Evolutionary conservation across 2,888 invertebrate species (phyloP), one percentile per base, ranked within the genome.

Genomic region (Mesoligia furuncula): DNA sequence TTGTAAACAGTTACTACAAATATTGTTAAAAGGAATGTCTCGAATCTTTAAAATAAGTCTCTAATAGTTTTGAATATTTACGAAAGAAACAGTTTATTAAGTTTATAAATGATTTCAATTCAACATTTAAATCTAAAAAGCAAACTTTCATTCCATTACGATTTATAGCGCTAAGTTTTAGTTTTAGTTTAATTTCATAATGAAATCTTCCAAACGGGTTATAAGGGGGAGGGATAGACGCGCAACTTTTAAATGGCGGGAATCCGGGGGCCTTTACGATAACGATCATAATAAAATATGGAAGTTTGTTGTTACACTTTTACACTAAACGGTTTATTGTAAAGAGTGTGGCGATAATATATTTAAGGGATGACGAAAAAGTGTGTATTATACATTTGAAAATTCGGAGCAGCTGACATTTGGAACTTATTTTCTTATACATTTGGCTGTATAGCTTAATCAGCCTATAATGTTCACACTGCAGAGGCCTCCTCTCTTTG

Each of bases 211-310:
- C 89, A 90, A 89, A 92, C 92, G 93, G 93, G 94, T 93, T 93
- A 87, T 66, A 71, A 89, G 90, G 91, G 92, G 92, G 64, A 65
- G 62, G 75, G 69, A 70, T 76, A 84, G 68, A 85, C 77, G 80
- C n/a, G 73, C 68, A 88, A 96, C 95, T 95, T 96, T 96, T 95
- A 95, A 95, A 94, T 92, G 93, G 92, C 91, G 90, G 91, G 90
- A 92, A 94, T 92, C 91, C 88, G 89, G 91, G 90, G 89, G 86
- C 90, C 88, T 96, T 96, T 96, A 96, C 95, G 96, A 96, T 96
- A 96, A 96, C 95, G 96, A 95, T 96, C 95, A 92, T 93, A 95
- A 96, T 96, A 96, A 96, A 96, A 96, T 96, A 96, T 96, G 95
- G 95, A 96, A 96, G 93, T 96, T 96, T 95, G 95, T 95, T 94